A percentile compares a stretch with the other conserved stretches of the same genome.
These are phyloP conservation scores for Leptinotarsa juncta DNA, from an alignment of 2,888 invertebrate species.

Conservation along the genomic window DNA sequence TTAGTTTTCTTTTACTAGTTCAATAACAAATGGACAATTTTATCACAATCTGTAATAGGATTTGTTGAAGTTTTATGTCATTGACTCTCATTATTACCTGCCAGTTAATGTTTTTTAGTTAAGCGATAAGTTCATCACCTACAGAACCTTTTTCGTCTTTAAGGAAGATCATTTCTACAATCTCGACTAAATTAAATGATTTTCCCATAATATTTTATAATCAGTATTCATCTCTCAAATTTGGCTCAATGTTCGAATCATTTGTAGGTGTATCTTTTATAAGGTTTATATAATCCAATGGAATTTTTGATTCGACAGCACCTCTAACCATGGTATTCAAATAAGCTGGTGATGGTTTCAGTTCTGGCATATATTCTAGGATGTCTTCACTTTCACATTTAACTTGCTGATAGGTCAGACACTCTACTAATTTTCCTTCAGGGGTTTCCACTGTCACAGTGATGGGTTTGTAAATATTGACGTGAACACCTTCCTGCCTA, in stretches of 20 bases:
- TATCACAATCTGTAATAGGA: too few relatives aligned
- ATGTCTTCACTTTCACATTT: constrained; percentile 68
- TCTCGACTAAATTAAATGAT: too few relatives aligned
- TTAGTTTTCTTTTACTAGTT: too few relatives aligned
- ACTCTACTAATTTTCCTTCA: constrained; percentile 68
- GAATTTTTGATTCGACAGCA: constrained; percentile 79
- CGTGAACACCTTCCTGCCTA: constrained; percentile 81
- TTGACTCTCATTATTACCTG: too few relatives aligned
- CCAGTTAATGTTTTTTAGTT: too few relatives aligned
- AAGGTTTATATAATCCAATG: constrained; percentile 77
- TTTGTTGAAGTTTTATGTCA: too few relatives aligned
- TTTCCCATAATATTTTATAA: too few relatives aligned
- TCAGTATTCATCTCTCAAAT: constrained; percentile 18
- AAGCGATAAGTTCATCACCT: too few relatives aligned
- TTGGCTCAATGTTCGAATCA: constrained; percentile 66
- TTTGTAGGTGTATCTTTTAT: constrained; percentile 81
- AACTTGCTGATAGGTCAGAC: constrained; percentile 79
- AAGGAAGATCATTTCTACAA: too few relatives aligned
- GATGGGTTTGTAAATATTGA: constrained; percentile 76
- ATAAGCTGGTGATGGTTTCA: constrained; percentile 84
- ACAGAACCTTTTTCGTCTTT: too few relatives aligned
- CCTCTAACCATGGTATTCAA: constrained; percentile 78
- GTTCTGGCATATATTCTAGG: constrained; percentile 68
- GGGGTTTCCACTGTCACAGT: constrained; percentile 72
- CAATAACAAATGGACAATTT: too few relatives aligned